phyloP scores from a whole-genome alignment of 2,797 vertebrate species.

The Manis javanica region DNA sequence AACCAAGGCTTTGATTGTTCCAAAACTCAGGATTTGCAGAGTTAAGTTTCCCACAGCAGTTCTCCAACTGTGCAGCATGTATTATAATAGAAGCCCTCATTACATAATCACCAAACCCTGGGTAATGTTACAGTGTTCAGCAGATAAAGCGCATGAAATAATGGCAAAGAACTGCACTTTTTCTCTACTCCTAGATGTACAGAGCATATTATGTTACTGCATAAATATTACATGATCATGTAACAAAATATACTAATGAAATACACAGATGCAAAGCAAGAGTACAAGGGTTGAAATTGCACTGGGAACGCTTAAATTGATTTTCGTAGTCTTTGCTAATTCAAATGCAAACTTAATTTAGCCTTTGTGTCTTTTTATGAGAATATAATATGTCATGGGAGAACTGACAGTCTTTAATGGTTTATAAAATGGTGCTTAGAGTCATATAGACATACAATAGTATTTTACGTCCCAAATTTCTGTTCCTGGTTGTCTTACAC shows the following conservation, averaged over 20 bases:
- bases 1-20: slow-evolving; percentile 77
- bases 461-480: too few species aligned
- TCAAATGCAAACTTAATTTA: slow-evolving; percentile 77
- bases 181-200: slow-evolving; percentile 80
- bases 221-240: slow-evolving; percentile 83
- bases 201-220: slow-evolving; percentile 78
- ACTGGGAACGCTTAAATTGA: slow-evolving; percentile 74
- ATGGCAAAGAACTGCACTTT: slow-evolving; percentile 79
- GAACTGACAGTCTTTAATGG: slow-evolving; percentile 73
- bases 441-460: slow-evolving; percentile 39
- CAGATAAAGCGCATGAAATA: slow-evolving; percentile 81
- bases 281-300: slow-evolving; percentile 62
- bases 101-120: slow-evolving; percentile 75
- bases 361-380: slow-evolving; percentile 76
- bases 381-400: slow-evolving; percentile 73
- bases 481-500: background rate
- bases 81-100: slow-evolving; percentile 75
- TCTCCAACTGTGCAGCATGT: slow-evolving; percentile 64
- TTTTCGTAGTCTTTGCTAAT: slow-evolving; percentile 78
- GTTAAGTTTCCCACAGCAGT: slow-evolving; percentile 75
- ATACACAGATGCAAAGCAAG: slow-evolving; percentile 74
- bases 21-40: slow-evolving; percentile 76
- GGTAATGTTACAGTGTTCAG: slow-evolving; percentile 81
- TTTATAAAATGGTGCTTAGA: slow-evolving; percentile 69
- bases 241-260: slow-evolving; percentile 83